Conservation (phyloP, 1,140 invertebrate genomes). For the Bombus turneri region DNA sequence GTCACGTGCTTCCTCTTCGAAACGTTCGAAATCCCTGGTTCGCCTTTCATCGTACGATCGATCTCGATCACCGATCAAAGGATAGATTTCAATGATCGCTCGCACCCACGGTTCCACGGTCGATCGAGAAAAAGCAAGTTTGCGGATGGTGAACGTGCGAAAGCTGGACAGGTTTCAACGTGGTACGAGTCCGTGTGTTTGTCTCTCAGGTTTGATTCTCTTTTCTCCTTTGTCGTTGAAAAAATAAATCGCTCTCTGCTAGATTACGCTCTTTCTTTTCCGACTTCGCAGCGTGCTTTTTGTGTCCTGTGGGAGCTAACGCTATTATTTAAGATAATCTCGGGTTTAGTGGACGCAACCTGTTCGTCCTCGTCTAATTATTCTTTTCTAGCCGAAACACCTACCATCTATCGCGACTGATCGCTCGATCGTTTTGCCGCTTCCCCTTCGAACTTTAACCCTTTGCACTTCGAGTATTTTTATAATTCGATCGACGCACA, state of each 20-base stretch:
- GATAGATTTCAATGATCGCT: neutral
- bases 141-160: conserved; percentile 42
- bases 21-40: neutral
- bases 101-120: conserved; percentile 1
- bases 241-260: conserved; percentile 53
- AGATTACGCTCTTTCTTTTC: conserved; percentile 13
- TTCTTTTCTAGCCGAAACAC: neutral
- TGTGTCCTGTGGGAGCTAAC: neutral
- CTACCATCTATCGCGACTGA: conserved; percentile 22
- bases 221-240: conserved; percentile 39
- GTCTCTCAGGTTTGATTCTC: conserved; percentile 11
- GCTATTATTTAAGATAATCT: conserved; percentile 4
- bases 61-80: neutral
- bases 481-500: too few relatives aligned
- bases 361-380: too few relatives aligned
- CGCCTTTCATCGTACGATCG: conserved; percentile 24
- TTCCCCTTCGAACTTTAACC: neutral
- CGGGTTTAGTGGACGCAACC: neutral
- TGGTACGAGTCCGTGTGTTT: conserved; percentile 25
- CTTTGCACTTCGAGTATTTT: neutral
- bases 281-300: neutral
- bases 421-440: neutral
- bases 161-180: conserved; percentile 47
- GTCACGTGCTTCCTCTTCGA: neutral
- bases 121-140: conserved; percentile 34